Evolutionary conservation across 2,113 vertebrate genomes (phyloP).

Genomic region (Chionodraco myersi): DNA sequence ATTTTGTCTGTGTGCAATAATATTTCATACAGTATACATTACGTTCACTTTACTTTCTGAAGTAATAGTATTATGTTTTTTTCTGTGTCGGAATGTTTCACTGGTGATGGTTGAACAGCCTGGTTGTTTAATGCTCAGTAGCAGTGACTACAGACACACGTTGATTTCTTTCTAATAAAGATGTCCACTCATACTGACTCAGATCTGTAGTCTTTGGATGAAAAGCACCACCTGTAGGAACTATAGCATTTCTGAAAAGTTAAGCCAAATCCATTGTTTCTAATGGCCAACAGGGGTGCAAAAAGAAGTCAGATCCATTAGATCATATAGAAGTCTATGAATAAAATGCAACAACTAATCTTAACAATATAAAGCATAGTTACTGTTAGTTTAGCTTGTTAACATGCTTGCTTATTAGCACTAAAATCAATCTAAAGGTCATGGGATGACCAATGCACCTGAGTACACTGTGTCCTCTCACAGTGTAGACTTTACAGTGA

Average conservation of each 20-base stretch:
- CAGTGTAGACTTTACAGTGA: too few relatives aligned
- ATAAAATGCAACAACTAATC: too few relatives aligned
- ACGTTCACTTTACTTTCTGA: constrained; percentile 14
- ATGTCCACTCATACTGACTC: constrained; percentile 11
- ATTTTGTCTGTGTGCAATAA: constrained; percentile 37
- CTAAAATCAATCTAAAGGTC: too few relatives aligned
- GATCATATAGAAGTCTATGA: too few relatives aligned
- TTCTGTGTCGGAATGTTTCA: constrained; percentile 2
- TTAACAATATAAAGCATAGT: too few relatives aligned
- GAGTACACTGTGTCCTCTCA: too few relatives aligned
- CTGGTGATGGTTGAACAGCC: neutral
- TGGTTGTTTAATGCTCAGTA: constrained; percentile 7
- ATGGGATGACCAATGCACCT: too few relatives aligned
- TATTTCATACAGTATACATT: neutral
- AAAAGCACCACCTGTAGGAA: neutral
- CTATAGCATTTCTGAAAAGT: neutral
- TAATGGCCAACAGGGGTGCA: too few relatives aligned
- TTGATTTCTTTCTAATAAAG: constrained; percentile 49
- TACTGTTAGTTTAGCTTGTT: too few relatives aligned
- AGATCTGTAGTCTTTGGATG: neutral
- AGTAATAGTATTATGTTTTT: constrained; percentile 31
- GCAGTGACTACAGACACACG: neutral
- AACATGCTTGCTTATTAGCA: too few relatives aligned
- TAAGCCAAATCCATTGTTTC: too few relatives aligned
- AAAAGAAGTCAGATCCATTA: too few relatives aligned